Evolutionary conservation across 2,888 invertebrate species (phyloP).

Genomic region (Autographa pulchrina): DNA sequence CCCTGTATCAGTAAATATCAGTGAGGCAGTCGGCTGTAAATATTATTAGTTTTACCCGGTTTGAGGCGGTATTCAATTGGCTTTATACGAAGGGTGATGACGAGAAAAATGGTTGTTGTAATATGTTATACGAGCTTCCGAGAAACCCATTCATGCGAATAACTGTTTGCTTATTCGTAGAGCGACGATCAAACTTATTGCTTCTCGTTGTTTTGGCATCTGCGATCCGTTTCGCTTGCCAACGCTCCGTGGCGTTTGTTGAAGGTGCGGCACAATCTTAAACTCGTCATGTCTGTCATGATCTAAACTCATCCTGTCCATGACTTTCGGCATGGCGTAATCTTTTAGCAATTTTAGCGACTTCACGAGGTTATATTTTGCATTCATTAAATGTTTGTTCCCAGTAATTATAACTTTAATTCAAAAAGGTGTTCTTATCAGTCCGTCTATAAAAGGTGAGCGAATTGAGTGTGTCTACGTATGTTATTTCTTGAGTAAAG

Average conservation of each 20-base stretch:
- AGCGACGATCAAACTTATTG: conserved; percentile 15
- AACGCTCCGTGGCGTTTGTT: conserved; percentile 23
- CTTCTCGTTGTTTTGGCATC: conserved; percentile 16
- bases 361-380: conserved; percentile 47
- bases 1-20: conserved; percentile 3
- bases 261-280: conserved; percentile 17
- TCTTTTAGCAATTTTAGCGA: conserved; percentile 39
- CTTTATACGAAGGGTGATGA: conserved; percentile 24
- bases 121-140: conserved; percentile 31
- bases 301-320: conserved; percentile 31
- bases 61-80: conserved; percentile 31
- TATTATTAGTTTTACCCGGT: conserved; percentile 23
- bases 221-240: conserved; percentile 14
- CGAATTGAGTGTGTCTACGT: neutral
- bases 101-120: conserved; percentile 35
- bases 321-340: conserved; percentile 51
- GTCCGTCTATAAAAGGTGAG: neutral
- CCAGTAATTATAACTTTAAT: neutral
- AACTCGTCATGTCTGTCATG: conserved; percentile 5
- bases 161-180: conserved; percentile 33
- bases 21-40: neutral
- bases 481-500: conserved; percentile 7
- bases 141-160: conserved; percentile 37
- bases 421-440: too few relatives aligned
- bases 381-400: conserved; percentile 30